phyloP scores from a whole-genome alignment of 2,797 vertebrate genomes.

The Luscinia megarhynchos region DNA sequence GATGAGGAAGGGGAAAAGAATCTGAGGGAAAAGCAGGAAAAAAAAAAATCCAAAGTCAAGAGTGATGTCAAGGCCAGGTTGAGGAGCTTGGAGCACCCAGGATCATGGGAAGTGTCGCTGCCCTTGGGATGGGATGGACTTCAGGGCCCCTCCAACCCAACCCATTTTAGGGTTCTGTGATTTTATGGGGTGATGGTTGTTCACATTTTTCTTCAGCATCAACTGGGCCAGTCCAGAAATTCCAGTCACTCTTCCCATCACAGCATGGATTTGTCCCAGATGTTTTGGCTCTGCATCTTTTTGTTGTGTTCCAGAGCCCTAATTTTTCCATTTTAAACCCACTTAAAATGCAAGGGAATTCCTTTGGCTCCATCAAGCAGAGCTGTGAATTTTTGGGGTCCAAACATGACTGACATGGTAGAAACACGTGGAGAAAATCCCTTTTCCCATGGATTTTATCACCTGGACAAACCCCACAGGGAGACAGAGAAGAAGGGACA shows the following conservation, averaged over 20 bases:
- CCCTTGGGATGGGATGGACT: neutral
- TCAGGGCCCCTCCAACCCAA: neutral
- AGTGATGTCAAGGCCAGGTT: neutral
- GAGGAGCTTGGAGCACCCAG: neutral
- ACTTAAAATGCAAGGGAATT: neutral
- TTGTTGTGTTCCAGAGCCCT: neutral
- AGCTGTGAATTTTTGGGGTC: neutral
- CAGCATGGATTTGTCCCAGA: neutral
- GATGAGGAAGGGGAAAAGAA: no score
- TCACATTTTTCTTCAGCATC: accelerated
- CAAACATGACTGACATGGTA: accelerated
- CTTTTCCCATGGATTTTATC: neutral
- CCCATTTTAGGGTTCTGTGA: accelerated
- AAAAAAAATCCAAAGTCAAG: accelerated
- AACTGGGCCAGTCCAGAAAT: neutral
- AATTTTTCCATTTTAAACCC: neutral
- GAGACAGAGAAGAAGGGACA: no score
- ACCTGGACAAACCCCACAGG: neutral
- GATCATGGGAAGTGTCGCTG: neutral
- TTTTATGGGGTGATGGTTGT: neutral
- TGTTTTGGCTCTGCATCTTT: neutral
- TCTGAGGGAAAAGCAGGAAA: accelerated
- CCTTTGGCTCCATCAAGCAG: neutral
- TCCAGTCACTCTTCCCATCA: neutral
- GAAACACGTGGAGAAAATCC: neutral